Evolutionary conservation across 1,140 invertebrate species (phyloP), one percentile per base, ranked within the genome.

Genomic region (Pseudoatta argentina): DNA sequence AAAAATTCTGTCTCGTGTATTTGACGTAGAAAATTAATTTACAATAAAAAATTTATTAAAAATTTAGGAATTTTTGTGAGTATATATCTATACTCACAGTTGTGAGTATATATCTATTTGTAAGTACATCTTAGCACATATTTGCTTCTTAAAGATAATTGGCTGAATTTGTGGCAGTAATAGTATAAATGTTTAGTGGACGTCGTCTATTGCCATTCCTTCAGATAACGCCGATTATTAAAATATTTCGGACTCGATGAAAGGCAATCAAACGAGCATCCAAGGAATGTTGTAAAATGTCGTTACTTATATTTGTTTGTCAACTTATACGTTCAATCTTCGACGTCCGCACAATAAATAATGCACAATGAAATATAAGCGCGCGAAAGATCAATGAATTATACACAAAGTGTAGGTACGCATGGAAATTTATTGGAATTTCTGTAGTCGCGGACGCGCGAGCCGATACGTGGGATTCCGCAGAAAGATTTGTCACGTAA

Each of bases 231-330:
- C 8, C 34, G 24, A 63, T 73, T 14, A 27, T n/a, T 55, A 48
- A 72, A 73, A 34, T 83, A 75, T 73, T 53, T 85, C 3, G 4
- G 44, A 85, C 44, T 61, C 14, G 30, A 57, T 44, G 27, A 66
- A 51, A 53, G 16, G 2, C 44, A 39, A 61, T 72, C 34, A 12
- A 30, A 57, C 8, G n/a, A 73, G 24, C 57, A 48, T 51, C 39
- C 55, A 21, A 75, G n/a, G 69, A 83, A 83, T 7, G 69, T 63
- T 71, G 18, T 75, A 75, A 83, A 75, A 63, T 34, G 44, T 0
- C n/a, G 14, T 83, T 83, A 83, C 73, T 83, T 83, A 83, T 75
- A 83, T 30, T 82, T 0, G 24, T 83, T 83, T 51, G 55, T 2
- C 44, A 53, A 82, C 30, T 6, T 72, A 16, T 72, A 34, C 21